Evolutionary conservation across 2,113 vertebrate species (phyloP).

Genomic region (Crocuta crocuta): DNA sequence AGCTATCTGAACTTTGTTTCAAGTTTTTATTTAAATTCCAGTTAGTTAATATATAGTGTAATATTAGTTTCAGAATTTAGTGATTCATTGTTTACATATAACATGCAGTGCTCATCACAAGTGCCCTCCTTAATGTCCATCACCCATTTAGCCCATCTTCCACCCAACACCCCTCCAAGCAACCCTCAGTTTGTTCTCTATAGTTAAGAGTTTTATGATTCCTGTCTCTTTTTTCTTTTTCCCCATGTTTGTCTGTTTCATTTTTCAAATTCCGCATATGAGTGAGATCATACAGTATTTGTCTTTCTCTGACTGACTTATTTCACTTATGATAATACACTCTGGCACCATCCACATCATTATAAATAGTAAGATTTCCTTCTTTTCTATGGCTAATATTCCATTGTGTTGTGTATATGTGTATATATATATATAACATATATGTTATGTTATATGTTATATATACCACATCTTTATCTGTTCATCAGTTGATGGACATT

Average conservation of each 20-base stretch:
- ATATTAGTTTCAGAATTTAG: neutral
- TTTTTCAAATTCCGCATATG: neutral
- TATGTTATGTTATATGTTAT: too few species aligned
- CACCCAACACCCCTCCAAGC: neutral
- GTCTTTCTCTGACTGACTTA: neutral
- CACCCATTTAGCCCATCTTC: neutral
- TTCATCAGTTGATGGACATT: neutral
- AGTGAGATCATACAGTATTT: neutral
- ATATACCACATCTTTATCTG: neutral
- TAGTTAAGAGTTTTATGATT: neutral
- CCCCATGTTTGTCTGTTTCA: neutral
- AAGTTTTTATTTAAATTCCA: neutral
- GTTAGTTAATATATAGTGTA: neutral
- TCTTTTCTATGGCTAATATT: neutral
- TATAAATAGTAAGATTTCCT: neutral
- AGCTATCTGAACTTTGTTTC: neutral
- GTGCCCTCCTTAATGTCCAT: neutral
- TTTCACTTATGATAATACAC: neutral
- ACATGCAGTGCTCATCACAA: neutral
- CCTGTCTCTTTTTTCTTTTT: neutral
- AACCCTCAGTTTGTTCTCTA: neutral
- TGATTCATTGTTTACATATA: neutral
- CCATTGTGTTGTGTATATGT: neutral
- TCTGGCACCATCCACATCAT: neutral
- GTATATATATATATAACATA: too few species aligned